phyloP scores from a whole-genome alignment of 2,888 invertebrate genomes.

The Punctoribates punctum region DNA sequence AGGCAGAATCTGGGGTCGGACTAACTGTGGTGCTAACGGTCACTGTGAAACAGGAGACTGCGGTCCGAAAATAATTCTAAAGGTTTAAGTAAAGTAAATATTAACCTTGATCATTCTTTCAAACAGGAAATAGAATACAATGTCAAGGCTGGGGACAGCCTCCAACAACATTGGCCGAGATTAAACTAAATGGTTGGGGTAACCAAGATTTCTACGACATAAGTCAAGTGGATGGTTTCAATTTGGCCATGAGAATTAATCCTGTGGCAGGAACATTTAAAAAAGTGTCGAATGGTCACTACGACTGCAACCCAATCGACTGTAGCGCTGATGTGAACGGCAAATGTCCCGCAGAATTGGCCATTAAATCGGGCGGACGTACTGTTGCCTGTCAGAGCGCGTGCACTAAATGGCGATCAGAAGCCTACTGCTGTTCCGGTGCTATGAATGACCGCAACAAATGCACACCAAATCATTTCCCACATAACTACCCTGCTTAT shows the following conservation, averaged over 20 bases:
- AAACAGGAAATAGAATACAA: conserved; percentile 51
- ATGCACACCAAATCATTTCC: conserved; percentile 51
- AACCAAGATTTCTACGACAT: conserved; percentile 58
- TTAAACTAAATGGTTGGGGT: conserved; percentile 54
- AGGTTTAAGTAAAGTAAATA: too few species aligned
- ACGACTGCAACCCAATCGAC: background rate
- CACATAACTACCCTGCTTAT: conserved; percentile 53
- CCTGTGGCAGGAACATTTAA: conserved; percentile 36
- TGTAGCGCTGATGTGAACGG: conserved; percentile 54
- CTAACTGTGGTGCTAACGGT: conserved; percentile 53
- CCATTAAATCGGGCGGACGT: conserved; percentile 38
- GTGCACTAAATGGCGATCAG: conserved; percentile 56
- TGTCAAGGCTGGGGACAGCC: conserved; percentile 57
- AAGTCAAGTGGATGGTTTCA: conserved; percentile 58
- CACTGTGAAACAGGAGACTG: conserved; percentile 56
- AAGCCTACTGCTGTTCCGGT: conserved; percentile 57
- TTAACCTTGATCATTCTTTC: too few species aligned
- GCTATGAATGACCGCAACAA: conserved; percentile 54
- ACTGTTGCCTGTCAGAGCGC: conserved; percentile 57
- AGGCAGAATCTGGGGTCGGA: conserved; percentile 57
- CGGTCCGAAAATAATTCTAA: conserved; percentile 45
- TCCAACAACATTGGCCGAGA: conserved; percentile 56
- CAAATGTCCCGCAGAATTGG: conserved; percentile 54
- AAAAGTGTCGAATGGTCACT: conserved; percentile 51
- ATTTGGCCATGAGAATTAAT: conserved; percentile 51